Percentiles rank a stretch among this genome's conserved stretches.
These are phyloP conservation scores for Caenorhabditis remanei DNA, from an alignment of 1,140 invertebrate species.

Conservation along the genomic window DNA sequence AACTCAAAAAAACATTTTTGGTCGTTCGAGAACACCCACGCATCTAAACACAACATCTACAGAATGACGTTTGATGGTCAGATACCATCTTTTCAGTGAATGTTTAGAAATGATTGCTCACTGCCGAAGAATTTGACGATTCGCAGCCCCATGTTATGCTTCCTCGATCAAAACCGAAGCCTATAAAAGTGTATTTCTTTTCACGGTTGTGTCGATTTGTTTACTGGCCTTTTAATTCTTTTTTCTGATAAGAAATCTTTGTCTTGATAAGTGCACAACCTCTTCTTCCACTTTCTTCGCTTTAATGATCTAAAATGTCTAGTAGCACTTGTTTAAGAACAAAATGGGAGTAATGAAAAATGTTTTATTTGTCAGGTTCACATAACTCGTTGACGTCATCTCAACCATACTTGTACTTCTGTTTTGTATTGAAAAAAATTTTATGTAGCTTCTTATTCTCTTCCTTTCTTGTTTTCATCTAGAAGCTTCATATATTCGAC, in stretches of 20 bases:
- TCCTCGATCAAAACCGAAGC: conserved; percentile 13
- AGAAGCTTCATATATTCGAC: not conserved
- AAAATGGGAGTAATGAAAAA: not conserved
- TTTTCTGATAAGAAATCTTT: not conserved
- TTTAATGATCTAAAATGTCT: not conserved
- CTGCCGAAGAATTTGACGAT: conserved; percentile 21
- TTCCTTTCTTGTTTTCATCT: not conserved
- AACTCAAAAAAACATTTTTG: not conserved
- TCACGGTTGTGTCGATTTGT: not conserved
- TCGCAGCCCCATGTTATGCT: conserved; percentile 1
- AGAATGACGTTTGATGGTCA: conserved; percentile 11
- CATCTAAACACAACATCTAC: not conserved
- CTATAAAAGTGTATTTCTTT: conserved; percentile 18
- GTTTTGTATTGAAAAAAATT: not conserved
- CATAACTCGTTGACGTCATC: conserved; percentile 12
- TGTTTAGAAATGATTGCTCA: conserved; percentile 48
- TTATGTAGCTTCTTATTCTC: not conserved
- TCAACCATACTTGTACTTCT: not conserved
- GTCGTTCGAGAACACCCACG: not conserved
- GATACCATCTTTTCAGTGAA: not conserved
- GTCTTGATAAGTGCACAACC: conserved; percentile 37
- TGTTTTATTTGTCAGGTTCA: conserved; percentile 13
- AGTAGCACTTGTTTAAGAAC: not conserved
- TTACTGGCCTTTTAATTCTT: conserved; percentile 22
- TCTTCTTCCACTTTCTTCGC: not conserved